Base-by-base conservation (phyloP, 1,140 invertebrate species). In the Antheraea mylitta region DNA sequence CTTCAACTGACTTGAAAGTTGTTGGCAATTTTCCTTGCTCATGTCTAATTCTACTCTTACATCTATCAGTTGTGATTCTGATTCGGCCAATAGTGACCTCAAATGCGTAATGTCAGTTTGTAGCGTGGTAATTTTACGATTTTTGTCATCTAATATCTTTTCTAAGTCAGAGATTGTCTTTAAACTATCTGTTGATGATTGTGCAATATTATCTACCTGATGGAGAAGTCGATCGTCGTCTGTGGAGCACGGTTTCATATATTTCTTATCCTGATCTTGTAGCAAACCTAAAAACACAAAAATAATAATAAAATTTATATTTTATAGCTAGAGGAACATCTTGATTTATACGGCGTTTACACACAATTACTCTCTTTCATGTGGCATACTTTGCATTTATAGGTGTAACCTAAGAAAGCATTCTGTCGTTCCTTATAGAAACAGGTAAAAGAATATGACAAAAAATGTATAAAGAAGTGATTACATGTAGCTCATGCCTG, bases 91-190 rank as follows among this genome's bases (percentile, higher is more conserved):
- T 18, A 90, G 19, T 0, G 86, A 73, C 65, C 90, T 91, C 36
- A 91, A 65, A 68, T 80, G 86, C 5, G 79, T 86, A n/a, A 89
- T 79, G 60, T 91, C 89, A 68, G 76, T 85, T 71, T 90, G 86
- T 64, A 91, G 75, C 7, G 79, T 77, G 4, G 82, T 89, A 38
- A 91, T 88, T 7, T 82, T 85, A 36, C 87, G 75, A 65, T 87
- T 89, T 76, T 85, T 88, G 72, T 90, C 86, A 30, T 85, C 77
- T 68, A 89, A 73, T 19, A 90, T 88, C 73, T 80, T 88, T 80
- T 91, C 89, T 79, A 91, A 79, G 67, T 90, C 89, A 63, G 82
- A 69, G 69, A 91, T 89, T 66, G 85, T 89, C 72, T 90, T 89
- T 68, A 74, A 75, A 68, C 81, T 87, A 60, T 91, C 86, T 64